Percentiles rank a stretch among this genome's conserved stretches.
phyloP scores from a whole-genome alignment of 2,113 vertebrate species.

The Rafetus swinhoei region DNA sequence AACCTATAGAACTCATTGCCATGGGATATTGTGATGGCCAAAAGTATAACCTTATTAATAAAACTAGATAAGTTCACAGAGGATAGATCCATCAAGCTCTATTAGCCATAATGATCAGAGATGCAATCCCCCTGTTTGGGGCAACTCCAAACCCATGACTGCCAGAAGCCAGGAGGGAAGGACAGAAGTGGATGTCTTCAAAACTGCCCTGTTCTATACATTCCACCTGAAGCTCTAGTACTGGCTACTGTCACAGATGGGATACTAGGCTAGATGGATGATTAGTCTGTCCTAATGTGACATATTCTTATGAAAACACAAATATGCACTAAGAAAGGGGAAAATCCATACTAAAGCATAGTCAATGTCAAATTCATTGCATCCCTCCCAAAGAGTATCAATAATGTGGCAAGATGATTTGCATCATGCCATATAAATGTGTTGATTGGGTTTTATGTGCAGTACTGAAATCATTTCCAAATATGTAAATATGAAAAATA shows the following conservation, averaged over 20 bases:
- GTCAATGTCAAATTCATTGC: not conserved
- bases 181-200: not conserved
- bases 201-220: not conserved
- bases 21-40: too few species aligned
- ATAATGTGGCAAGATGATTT: not conserved
- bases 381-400: not conserved
- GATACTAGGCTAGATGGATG: not conserved
- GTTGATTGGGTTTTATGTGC: not conserved
- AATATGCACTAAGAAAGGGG: not conserved
- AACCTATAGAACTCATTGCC: too few species aligned
- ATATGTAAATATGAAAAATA: constrained; percentile 1
- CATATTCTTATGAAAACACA: not conserved
- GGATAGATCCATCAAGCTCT: too few species aligned
- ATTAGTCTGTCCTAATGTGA: not conserved
- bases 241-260: not conserved
- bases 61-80: too few species aligned
- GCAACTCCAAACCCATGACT: too few species aligned
- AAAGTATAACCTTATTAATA: too few species aligned
- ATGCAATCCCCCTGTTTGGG: too few species aligned
- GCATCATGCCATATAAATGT: not conserved
- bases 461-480: constrained; percentile 1
- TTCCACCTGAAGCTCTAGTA: not conserved
- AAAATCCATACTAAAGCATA: not conserved
- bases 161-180: not conserved
- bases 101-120: too few species aligned